A percentile compares a stretch with the other conserved stretches of the same genome.
Conservation (phyloP, 2,113 vertebrate genomes). For the Malurus alboscapulatus region DNA sequence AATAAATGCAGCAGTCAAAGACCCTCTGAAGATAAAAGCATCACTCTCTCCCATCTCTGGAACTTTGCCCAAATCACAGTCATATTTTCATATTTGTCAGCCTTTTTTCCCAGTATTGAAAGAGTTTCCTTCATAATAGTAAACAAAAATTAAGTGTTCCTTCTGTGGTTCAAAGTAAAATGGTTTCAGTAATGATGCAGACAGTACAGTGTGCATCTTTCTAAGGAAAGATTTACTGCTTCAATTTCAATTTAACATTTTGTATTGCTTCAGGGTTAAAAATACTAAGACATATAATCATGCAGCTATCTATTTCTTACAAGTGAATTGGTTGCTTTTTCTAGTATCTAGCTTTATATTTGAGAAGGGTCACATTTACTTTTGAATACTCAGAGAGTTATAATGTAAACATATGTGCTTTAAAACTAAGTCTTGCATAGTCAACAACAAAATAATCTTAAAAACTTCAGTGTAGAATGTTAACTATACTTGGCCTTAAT, state of each 20-base stretch:
- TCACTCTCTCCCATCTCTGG: slow-evolving; percentile 67
- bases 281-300: slow-evolving; percentile 40
- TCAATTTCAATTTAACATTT: slow-evolving; percentile 47
- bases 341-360: neutral
- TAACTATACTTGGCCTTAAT: slow-evolving; percentile 35
- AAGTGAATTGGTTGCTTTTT: slow-evolving; percentile 16
- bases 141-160: slow-evolving; percentile 73
- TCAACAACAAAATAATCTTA: neutral
- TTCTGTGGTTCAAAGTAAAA: slow-evolving; percentile 70
- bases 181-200: slow-evolving; percentile 37
- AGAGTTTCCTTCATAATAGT: slow-evolving; percentile 71
- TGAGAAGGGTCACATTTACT: neutral
- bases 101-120: slow-evolving; percentile 43
- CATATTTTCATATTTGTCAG: slow-evolving; percentile 70
- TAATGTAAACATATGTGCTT: neutral
- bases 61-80: slow-evolving; percentile 69
- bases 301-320: slow-evolving; percentile 29
- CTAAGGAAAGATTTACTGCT: slow-evolving; percentile 49
- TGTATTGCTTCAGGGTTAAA: slow-evolving; percentile 56
- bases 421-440: neutral
- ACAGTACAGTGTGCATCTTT: slow-evolving; percentile 45
- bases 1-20: slow-evolving; percentile 71
- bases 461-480: neutral
- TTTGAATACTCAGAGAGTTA: neutral
- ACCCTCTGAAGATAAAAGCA: slow-evolving; percentile 70